These are phyloP conservation scores for Drosophila ercepeae DNA, from an alignment of 1,140 invertebrate species.

Conservation along the genomic window DNA sequence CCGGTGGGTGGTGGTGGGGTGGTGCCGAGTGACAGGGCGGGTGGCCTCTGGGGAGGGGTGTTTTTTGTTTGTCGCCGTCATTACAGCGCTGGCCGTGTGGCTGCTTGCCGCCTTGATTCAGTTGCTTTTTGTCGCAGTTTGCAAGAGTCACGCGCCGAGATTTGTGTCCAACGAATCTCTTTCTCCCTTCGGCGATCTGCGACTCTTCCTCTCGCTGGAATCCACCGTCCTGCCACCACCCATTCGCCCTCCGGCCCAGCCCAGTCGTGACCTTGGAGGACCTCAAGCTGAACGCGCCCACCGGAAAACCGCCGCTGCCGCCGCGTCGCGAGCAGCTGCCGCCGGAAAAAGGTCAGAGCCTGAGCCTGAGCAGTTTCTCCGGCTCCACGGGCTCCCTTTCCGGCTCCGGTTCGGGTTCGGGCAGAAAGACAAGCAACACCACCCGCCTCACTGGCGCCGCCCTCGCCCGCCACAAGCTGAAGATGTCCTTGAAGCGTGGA, in stretches of 20 bases:
- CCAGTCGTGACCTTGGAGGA: constrained; percentile 41
- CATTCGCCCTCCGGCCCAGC: not conserved
- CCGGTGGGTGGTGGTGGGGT: constrained; percentile 20
- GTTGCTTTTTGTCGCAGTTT: constrained; percentile 42
- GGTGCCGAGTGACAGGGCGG: constrained; percentile 1
- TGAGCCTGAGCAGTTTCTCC: constrained; percentile 35
- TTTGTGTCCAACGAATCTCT: constrained; percentile 10
- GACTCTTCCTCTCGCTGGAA: not conserved
- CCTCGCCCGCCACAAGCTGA: constrained; percentile 64
- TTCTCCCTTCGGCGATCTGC: not conserved
- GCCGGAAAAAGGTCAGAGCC: constrained; percentile 32
- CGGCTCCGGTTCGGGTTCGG: constrained; percentile 39
- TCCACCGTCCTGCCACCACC: not conserved
- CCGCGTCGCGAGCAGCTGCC: constrained; percentile 59
- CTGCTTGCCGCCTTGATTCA: constrained; percentile 43
- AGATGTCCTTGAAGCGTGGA: constrained; percentile 75
- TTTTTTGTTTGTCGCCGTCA: constrained; percentile 46
- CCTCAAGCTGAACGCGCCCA: constrained; percentile 73
- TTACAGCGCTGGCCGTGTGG: constrained; percentile 25
- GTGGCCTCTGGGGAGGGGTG: constrained; percentile 12
- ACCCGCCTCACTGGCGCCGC: constrained; percentile 62
- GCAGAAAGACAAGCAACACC: constrained; percentile 34
- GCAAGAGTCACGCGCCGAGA: constrained; percentile 45
- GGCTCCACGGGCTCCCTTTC: constrained; percentile 34
- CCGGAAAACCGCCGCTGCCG: constrained; percentile 72